Conservation (phyloP, 2,888 invertebrate genomes). For the Tetranychus truncatus region DNA sequence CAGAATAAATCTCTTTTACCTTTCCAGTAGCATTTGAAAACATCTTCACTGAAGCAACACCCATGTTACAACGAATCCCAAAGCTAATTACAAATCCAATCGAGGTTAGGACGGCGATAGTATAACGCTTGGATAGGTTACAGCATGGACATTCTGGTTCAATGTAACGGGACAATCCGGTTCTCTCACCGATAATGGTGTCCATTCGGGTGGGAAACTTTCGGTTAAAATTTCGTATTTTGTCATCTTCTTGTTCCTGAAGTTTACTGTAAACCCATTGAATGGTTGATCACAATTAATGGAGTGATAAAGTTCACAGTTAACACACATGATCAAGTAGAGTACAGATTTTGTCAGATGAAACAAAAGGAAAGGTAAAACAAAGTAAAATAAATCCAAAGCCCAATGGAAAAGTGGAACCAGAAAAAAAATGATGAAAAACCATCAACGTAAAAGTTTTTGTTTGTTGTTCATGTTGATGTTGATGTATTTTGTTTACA, state of each 20-base stretch:
- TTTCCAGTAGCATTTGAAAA: slow-evolving; percentile 30
- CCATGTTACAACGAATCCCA: slow-evolving; percentile 97
- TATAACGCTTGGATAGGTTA: slow-evolving; percentile 57
- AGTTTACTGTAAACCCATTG: neutral
- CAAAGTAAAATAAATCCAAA: too few species aligned
- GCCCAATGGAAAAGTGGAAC: too few species aligned
- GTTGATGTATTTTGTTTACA: too few species aligned
- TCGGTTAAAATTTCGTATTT: neutral
- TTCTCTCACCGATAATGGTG: slow-evolving; percentile 11
- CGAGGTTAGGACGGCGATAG: slow-evolving; percentile 33
- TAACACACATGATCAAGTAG: too few species aligned
- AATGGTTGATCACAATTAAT: neutral
- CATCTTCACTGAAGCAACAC: slow-evolving; percentile 77
- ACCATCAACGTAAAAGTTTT: too few species aligned
- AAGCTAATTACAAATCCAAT: slow-evolving; percentile 73
- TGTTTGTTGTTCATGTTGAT: too few species aligned
- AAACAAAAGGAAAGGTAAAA: too few species aligned
- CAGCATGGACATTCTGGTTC: slow-evolving; percentile 28
- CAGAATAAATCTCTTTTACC: slow-evolving; percentile 17
- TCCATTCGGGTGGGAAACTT: slow-evolving; percentile 1
- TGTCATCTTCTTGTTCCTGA: slow-evolving; percentile 8
- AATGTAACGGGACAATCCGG: slow-evolving; percentile 5
- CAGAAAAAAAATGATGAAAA: too few species aligned
- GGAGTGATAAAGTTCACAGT: too few species aligned
- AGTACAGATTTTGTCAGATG: too few species aligned